phyloP scores from a whole-genome alignment of 1,140 invertebrate species.

The Carposina sasakii region DNA sequence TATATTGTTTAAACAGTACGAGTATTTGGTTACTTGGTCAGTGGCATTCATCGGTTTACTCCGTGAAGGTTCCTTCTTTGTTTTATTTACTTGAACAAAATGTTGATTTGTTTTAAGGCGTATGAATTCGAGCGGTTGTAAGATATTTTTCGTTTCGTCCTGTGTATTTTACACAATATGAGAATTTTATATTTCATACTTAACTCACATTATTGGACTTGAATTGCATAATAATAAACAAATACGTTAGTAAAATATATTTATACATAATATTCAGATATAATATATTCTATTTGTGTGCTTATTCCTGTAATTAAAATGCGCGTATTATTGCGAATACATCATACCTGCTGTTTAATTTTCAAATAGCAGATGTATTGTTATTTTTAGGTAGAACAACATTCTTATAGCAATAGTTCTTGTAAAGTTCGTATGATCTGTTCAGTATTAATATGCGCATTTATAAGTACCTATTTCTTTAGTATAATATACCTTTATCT shows the following conservation, averaged over 20 bases:
- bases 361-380: too few relatives aligned
- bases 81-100: not conserved
- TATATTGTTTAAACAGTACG: not conserved
- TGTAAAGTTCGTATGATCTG: too few relatives aligned
- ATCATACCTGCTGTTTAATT: too few relatives aligned
- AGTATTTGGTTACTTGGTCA: not conserved
- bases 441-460: not conserved
- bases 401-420: too few relatives aligned
- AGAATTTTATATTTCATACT: not conserved
- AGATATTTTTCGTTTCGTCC: constrained; percentile 23
- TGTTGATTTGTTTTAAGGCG: constrained; percentile 8
- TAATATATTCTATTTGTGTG: not conserved
- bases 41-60: too few relatives aligned
- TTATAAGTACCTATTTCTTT: not conserved
- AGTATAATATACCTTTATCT: not conserved
- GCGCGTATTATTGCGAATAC: not conserved
- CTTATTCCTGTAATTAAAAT: not conserved
- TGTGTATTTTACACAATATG: not conserved
- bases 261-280: not conserved
- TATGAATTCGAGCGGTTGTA: constrained; percentile 21
- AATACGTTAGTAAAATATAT: not conserved
- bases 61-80: not conserved
- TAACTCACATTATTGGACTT: not conserved
- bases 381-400: too few relatives aligned
- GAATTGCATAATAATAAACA: not conserved